A percentile compares a stretch with the other conserved stretches of the same genome.
Conservation (phyloP, 2,113 vertebrate genomes). For the Bombycilla garrulus region DNA sequence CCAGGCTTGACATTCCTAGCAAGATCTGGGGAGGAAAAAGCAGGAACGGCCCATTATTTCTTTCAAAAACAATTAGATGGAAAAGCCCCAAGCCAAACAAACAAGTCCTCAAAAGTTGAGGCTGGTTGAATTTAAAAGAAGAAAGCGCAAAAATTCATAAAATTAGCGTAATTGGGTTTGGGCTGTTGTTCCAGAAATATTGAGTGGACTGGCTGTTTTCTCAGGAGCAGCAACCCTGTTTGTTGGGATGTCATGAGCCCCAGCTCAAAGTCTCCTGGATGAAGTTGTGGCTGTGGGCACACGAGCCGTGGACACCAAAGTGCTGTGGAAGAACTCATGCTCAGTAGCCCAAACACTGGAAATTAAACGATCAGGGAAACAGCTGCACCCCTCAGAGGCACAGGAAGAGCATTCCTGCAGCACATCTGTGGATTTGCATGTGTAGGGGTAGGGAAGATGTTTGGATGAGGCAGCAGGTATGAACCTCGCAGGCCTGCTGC, state of each 20-base stretch:
- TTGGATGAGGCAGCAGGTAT: neutral
- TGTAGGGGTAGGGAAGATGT: neutral
- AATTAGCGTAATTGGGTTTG: neutral
- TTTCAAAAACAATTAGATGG: neutral
- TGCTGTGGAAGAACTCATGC: rapidly evolving
- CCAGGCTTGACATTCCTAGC: neutral
- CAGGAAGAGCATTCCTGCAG: neutral
- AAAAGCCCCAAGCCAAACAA: neutral
- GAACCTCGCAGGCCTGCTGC: neutral
- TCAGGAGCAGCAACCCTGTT: neutral
- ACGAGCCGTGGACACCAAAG: rapidly evolving
- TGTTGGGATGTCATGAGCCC: neutral
- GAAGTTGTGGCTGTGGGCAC: neutral
- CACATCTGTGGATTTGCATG: neutral
- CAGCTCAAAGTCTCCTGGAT: neutral
- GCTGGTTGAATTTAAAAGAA: neutral
- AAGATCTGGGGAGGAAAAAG: neutral
- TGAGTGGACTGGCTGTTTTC: neutral
- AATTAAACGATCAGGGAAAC: neutral
- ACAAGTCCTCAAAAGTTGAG: neutral
- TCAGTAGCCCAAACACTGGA: neutral
- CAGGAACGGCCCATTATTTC: neutral
- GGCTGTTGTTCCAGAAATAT: neutral
- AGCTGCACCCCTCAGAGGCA: neutral
- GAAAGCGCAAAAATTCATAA: neutral